Percentiles rank a stretch among this genome's conserved stretches.
Conservation (phyloP, 2,888 invertebrate genomes). For the Timema cristinae region DNA sequence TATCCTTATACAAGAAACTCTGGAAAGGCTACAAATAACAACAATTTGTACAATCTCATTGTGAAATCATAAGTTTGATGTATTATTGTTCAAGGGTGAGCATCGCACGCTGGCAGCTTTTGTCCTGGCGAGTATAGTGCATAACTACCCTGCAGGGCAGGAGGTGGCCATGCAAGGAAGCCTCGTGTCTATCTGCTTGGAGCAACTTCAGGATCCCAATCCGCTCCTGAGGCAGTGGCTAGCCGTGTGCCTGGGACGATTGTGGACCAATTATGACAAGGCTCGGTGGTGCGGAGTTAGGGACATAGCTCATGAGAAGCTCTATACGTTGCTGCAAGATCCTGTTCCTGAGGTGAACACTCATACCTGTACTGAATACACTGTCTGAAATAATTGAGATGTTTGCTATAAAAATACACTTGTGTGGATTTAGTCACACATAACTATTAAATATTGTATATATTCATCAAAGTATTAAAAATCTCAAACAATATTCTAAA, state of each 20-base stretch:
- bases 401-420: neutral
- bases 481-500: too few relatives aligned
- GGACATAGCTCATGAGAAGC: constrained; percentile 94
- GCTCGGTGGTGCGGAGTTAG: constrained; percentile 94
- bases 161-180: constrained; percentile 87
- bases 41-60: too few relatives aligned
- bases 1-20: too few relatives aligned
- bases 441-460: neutral
- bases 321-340: constrained; percentile 75
- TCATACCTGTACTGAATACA: neutral
- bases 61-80: too few relatives aligned
- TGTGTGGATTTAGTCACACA: constrained; percentile 13
- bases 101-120: constrained; percentile 93
- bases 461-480: too few relatives aligned
- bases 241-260: constrained; percentile 82
- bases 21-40: too few relatives aligned
- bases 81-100: constrained; percentile 56
- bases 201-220: constrained; percentile 72
- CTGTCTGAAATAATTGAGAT: neutral
- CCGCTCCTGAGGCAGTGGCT: constrained; percentile 79
- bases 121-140: constrained; percentile 89
- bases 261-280: constrained; percentile 86
- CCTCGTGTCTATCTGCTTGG: constrained; percentile 86
- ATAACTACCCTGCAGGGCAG: constrained; percentile 83
- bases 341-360: constrained; percentile 73